Evolutionary conservation across 2,797 vertebrate genomes (phyloP), one percentile per base, ranked within the genome.

Genomic region (Anisognathus igniventris): DNA sequence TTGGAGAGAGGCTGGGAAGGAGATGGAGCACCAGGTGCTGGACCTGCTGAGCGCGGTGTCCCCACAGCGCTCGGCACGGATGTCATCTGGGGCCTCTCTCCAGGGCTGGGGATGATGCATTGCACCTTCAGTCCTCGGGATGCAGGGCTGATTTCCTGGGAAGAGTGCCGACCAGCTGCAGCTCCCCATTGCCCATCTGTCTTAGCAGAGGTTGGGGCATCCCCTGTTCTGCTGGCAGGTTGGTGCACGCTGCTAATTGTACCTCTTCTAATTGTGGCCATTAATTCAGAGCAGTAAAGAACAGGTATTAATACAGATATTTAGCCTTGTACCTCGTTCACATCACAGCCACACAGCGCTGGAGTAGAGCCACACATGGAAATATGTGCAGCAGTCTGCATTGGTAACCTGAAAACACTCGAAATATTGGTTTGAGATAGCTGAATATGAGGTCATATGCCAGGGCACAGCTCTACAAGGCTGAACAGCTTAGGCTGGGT

Each of bases 21-120:
- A 53, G 64, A 18, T 6, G 54, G 47, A 88, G 65, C 42, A n/a
- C 48, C 71, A 81, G 61, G 74, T 74, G 78, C 71, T 47, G 57
- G 71, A 86, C 56, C 79, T 65, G 79, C 75, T 33, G 67, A 67
- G 62, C 1, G 0, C 2, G 5, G 19, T 2, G 4, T 75, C 57
- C 85, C 40, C 0, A 7, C 1, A 1, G 48, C 3, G 14, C 22
- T 48, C 2, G 18, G 13, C 3, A 0, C 1, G 4, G 58, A 4
- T 48, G 47, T 79, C 64, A 57, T 2, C 87, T 33, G 57, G 56
- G 62, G 37, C 45, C 12, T 48, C 28, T 81, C 50, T 81, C 40
- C 33, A 16, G 37, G 61, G 74, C 10, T 39, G n/a, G 76, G 44
- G 61, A 50, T 89, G 77, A 51, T 51, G 57, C 71, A n/a, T 15